These are phyloP conservation scores for Smittia sp. DNA, from an alignment of 2,888 invertebrate species.

Conservation along the genomic window DNA sequence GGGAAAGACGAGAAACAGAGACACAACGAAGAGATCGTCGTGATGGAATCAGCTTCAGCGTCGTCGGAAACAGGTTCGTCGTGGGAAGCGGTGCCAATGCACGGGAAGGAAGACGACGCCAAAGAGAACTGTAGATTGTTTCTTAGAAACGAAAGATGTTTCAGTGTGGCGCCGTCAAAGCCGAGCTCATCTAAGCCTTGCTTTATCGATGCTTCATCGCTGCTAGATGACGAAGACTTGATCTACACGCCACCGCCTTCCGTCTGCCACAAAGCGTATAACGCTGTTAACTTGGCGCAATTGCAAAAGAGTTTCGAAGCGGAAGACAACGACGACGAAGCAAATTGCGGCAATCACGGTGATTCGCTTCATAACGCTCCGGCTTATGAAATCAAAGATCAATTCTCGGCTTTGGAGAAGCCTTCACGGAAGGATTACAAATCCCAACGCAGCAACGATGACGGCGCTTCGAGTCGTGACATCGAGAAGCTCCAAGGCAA, in stretches of 20 bases:
- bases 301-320: constrained; percentile 46
- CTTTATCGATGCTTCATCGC: constrained; percentile 75
- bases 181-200: constrained; percentile 52
- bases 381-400: constrained; percentile 45
- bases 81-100: constrained; percentile 58
- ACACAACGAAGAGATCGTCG: constrained; percentile 62
- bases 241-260: constrained; percentile 43
- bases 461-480: constrained; percentile 46
- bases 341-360: constrained; percentile 45
- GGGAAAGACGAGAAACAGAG: constrained; percentile 61
- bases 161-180: constrained; percentile 38
- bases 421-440: neutral
- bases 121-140: constrained; percentile 55
- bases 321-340: constrained; percentile 45
- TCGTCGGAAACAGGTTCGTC: constrained; percentile 63
- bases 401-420: constrained; percentile 42
- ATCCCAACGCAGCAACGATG: constrained; percentile 15
- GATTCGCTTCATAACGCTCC: constrained; percentile 44
- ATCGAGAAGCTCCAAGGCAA: constrained; percentile 60
- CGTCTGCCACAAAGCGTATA: neutral
- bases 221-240: constrained; percentile 66
- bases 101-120: constrained; percentile 50
- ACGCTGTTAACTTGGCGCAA: neutral
- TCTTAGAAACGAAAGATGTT: constrained; percentile 52
- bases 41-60: constrained; percentile 62